Evolutionary conservation across 2,888 invertebrate genomes (phyloP).

Genomic region (Pyralis farinalis): DNA sequence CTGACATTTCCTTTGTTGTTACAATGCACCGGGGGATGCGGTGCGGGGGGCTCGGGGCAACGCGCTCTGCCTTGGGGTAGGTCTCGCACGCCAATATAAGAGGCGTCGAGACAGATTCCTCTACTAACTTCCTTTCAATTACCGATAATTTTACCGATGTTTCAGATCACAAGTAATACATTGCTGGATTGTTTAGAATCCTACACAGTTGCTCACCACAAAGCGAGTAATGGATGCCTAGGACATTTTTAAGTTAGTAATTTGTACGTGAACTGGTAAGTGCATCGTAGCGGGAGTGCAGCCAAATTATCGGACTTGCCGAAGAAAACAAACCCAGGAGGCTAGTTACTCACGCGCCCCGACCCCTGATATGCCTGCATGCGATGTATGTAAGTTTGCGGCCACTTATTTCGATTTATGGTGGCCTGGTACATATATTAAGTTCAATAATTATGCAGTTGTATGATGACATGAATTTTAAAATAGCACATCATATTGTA

Average conservation of each 20-base stretch:
- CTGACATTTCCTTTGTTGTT: constrained; percentile 30
- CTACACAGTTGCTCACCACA: accelerated
- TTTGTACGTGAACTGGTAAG: constrained; percentile 8
- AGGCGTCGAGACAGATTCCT: constrained; percentile 46
- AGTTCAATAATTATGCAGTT: no score
- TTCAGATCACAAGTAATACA: constrained; percentile 19
- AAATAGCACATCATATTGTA: no score
- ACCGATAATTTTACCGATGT: constrained; percentile 16
- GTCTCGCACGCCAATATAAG: constrained; percentile 48
- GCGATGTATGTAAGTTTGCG: constrained; percentile 8
- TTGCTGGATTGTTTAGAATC: constrained; percentile 18
- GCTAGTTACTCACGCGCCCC: constrained; percentile 39
- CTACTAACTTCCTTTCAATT: constrained; percentile 35
- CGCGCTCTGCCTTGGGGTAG: constrained; percentile 61
- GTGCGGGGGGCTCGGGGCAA: constrained; percentile 33
- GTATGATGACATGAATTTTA: no score
- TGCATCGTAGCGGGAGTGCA: constrained; percentile 37
- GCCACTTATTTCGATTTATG: constrained; percentile 1
- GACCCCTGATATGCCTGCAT: constrained; percentile 31
- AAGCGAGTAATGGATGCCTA: constrained; percentile 28
- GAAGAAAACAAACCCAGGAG: constrained; percentile 54
- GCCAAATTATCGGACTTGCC: constrained; percentile 61
- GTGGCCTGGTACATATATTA: background rate
- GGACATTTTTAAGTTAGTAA: background rate
- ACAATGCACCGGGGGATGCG: constrained; percentile 37